Conservation (phyloP, 2,113 vertebrate species). For the Prionailurus viverrinus region DNA sequence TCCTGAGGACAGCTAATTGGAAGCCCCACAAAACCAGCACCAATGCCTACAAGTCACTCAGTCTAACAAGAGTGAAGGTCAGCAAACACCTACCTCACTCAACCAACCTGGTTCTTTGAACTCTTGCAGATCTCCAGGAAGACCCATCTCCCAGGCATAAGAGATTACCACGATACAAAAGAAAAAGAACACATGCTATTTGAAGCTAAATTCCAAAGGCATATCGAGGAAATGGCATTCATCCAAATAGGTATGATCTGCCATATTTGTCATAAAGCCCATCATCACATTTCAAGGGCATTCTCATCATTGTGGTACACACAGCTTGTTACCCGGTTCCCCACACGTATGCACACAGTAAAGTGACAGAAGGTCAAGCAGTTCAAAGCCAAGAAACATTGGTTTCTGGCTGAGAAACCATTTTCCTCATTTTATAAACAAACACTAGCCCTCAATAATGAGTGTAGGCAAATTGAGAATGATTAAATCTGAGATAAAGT, state of each 20-base stretch:
- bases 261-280: background rate
- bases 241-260: background rate
- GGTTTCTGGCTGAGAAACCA: background rate
- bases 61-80: background rate
- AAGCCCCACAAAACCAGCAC: background rate
- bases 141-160: background rate
- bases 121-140: background rate
- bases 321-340: background rate
- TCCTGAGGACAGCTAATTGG: background rate
- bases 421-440: constrained; percentile 59
- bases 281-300: background rate
- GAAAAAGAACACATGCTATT: background rate
- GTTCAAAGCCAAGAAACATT: background rate
- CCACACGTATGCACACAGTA: background rate
- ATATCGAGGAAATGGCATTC: accelerated
- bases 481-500: constrained; percentile 47
- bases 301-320: background rate
- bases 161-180: no score
- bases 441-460: constrained; percentile 32
- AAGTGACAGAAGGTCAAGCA: background rate
- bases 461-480: constrained; percentile 28
- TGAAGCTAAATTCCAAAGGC: background rate
- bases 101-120: background rate
- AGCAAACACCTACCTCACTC: background rate
- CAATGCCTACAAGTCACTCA: background rate